Conservation (phyloP, 2,113 vertebrate genomes). For the Urocynchramus pylzowi region DNA sequence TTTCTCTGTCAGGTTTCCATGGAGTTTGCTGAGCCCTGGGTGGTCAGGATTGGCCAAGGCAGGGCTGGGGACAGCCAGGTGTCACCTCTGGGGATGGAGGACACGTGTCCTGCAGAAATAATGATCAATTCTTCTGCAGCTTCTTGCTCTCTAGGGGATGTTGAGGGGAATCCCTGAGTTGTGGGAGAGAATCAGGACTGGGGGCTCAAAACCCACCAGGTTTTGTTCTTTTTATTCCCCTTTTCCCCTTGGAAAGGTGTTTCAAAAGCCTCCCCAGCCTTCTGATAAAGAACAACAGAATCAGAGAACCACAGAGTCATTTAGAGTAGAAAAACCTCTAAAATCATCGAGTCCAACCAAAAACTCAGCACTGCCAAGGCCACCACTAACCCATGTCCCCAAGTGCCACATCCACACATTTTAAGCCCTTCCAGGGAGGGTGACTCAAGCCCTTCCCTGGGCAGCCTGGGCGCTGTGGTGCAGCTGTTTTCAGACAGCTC, state of each 20-base stretch:
- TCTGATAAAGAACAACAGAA: background rate
- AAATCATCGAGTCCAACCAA: background rate
- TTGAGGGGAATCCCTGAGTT: rapidly evolving
- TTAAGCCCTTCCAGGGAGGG: background rate
- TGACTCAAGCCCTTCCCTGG: background rate
- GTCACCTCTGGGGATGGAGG: background rate
- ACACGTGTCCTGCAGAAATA: background rate
- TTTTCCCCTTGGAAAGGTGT: background rate
- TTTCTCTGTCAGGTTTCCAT: background rate
- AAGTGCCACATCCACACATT: background rate
- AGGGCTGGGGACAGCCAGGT: background rate
- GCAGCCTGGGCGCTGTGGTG: constrained; percentile 10
- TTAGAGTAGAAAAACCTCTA: background rate
- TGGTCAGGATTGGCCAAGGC: background rate
- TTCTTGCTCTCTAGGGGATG: background rate
- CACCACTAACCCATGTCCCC: background rate
- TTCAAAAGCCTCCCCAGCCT: background rate
- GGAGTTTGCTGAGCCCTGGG: background rate
- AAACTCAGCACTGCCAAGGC: background rate
- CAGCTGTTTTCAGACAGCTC: constrained; percentile 23
- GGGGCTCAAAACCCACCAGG: background rate
- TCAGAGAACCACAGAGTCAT: background rate
- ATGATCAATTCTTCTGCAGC: background rate
- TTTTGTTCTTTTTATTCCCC: background rate
- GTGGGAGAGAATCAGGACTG: background rate